Base-by-base conservation (phyloP, 2,888 invertebrate species). In the Bugulina stolonifera region DNA sequence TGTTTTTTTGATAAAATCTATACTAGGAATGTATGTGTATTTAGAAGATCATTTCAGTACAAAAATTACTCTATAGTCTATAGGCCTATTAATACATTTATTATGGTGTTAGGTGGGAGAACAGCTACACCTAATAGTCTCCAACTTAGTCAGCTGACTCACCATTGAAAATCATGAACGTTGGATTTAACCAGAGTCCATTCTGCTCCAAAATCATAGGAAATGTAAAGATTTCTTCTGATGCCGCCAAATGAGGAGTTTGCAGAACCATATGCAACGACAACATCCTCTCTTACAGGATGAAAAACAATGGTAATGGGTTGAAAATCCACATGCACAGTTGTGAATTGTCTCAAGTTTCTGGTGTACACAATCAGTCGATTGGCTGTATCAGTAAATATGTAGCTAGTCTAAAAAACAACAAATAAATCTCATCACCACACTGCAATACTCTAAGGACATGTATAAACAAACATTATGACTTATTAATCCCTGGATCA, bases 141-240 rank as follows among this genome's bases (percentile, higher is more conserved):
- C 58, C 58, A 5, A 10, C 14, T n/a, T 23, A 23, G 10, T 10
- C 58, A 58, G n/a, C 58, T 58, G 32, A 23, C 25, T 43, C 23
- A 70, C 70, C 70, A 70, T 54, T 43, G 43, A 29, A 70, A 43
- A 32, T 43, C 70, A 10, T 70, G n/a, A 32, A 70, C 70, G 43
- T 70, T 70, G 1, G 52, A 43, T 3, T 25, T 23, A 10, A 25
- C 25, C 52, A 70, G 14, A 27, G 70, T 10, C 70, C 70, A 70
- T 2, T 5, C 23, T 10, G n/a, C 43, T 10, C 70, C 70, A 70
- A 70, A 70, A 52, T 70, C 52, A 10, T n/a, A 22, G 10, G 52
- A 54, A 3, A 70, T 43, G 32, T 70, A 70, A 5, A 70, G 70
- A 32, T 64, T 64, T 3, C 5, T 64, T 5, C 25, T 18, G 34